phyloP scores from a whole-genome alignment of 1,140 invertebrate species.

The Alviniconcha marisindica region DNA sequence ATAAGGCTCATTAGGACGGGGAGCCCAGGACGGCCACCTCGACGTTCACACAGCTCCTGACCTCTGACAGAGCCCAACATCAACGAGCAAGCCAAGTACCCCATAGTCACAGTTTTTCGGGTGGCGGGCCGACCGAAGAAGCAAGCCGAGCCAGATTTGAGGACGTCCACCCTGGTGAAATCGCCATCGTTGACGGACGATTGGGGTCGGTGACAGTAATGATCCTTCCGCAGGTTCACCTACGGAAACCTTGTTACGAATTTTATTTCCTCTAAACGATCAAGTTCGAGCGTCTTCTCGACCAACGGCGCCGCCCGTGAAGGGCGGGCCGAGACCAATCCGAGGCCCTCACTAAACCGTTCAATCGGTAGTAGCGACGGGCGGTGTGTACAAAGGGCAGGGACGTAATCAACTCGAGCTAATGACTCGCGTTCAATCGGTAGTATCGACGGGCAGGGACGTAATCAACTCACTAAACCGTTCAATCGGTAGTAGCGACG shows the following conservation, averaged over 20 bases:
- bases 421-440: constrained; percentile 90
- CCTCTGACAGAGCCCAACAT: too few species aligned
- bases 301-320: constrained; percentile 76
- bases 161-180: not conserved
- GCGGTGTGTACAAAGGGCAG: constrained; percentile 93
- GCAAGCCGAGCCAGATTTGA: constrained; percentile 7
- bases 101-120: constrained; percentile 18
- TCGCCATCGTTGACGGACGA: not conserved
- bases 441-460: too few species aligned
- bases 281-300: constrained; percentile 83
- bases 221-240: constrained; percentile 92
- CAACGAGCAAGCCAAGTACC: not conserved
- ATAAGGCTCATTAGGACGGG: too few species aligned
- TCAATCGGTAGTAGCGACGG: constrained; percentile 94
- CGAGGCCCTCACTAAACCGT: constrained; percentile 86
- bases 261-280: constrained; percentile 90
- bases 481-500: too few species aligned
- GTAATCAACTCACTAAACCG: too few species aligned
- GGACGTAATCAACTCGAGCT: constrained; percentile 91
- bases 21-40: too few species aligned
- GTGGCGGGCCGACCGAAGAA: constrained; percentile 75
- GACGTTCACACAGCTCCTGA: too few species aligned
- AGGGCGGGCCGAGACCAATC: constrained; percentile 79
- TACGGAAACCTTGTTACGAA: constrained; percentile 93
- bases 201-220: constrained; percentile 76